Conservation (phyloP, 2,113 vertebrate genomes). For the Clinocottus analis region DNA sequence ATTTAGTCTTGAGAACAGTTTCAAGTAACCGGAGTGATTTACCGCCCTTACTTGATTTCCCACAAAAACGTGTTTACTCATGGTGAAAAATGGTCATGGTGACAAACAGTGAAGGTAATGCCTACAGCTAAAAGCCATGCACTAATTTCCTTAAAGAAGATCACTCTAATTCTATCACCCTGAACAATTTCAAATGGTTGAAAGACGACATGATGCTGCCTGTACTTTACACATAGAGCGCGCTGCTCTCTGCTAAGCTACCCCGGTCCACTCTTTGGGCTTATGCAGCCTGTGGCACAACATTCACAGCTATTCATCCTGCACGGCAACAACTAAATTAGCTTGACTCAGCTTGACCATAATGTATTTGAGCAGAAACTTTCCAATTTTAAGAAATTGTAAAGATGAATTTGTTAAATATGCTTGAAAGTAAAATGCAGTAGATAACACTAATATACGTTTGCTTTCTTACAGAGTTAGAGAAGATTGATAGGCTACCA, state of each 20-base stretch:
- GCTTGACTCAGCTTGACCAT: not conserved
- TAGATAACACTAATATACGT: not conserved
- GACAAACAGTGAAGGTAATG: conserved; percentile 13
- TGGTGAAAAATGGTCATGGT: conserved; percentile 16
- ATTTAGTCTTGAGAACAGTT: conserved; percentile 46
- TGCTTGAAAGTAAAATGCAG: not conserved
- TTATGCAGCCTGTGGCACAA: conserved; percentile 4
- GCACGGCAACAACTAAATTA: conserved; percentile 4
- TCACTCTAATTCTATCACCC: not conserved
- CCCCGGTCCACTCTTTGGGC: not conserved
- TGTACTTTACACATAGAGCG: conserved; percentile 39
- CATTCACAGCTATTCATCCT: conserved; percentile 9
- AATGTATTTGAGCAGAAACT: not conserved
- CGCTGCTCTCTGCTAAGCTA: conserved; percentile 45
- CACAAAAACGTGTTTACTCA: conserved; percentile 5
- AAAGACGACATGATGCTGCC: conserved; percentile 63
- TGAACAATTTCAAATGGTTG: conserved; percentile 57
- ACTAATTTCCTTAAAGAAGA: conserved; percentile 60
- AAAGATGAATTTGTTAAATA: not conserved
- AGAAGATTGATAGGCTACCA: not conserved
- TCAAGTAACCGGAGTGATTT: conserved; percentile 22
- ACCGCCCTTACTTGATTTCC: conserved; percentile 11
- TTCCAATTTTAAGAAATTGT: not conserved
- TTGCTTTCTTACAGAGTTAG: not conserved
- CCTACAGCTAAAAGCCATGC: not conserved